These are phyloP conservation scores for Cuniculus paca DNA, from an alignment of 2,797 vertebrate species.

Conservation along the genomic window DNA sequence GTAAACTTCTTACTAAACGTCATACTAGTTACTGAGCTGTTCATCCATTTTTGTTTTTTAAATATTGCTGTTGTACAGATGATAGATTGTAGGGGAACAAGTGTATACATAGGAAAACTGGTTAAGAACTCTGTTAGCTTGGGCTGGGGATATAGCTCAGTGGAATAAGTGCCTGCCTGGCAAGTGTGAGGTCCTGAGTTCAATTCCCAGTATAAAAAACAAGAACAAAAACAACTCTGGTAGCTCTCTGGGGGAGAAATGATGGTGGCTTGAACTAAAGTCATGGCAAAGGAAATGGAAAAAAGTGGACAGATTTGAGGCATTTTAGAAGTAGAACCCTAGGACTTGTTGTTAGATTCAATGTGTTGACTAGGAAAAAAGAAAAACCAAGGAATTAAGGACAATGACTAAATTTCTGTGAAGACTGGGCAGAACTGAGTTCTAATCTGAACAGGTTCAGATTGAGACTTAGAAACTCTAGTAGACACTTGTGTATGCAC, in stretches of 20 bases:
- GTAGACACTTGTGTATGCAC: background rate
- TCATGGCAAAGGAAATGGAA: background rate
- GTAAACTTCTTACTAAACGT: background rate
- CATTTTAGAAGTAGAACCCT: slow-evolving; percentile 11
- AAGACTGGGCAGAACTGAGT: slow-evolving; percentile 40
- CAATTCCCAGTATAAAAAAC: no score
- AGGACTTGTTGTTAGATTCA: slow-evolving; percentile 24
- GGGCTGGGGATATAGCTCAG: no score
- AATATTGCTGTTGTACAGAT: slow-evolving; percentile 8
- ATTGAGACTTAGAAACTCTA: slow-evolving; percentile 45
- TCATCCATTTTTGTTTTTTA: slow-evolving; percentile 30
- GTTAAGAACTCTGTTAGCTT: background rate
- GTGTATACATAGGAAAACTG: background rate
- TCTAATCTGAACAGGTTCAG: background rate
- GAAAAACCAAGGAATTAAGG: slow-evolving; percentile 40
- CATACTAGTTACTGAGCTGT: background rate
- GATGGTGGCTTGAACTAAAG: background rate
- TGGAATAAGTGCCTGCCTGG: no score
- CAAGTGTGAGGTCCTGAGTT: no score
- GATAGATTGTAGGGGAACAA: background rate
- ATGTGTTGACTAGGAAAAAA: background rate
- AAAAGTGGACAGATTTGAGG: slow-evolving; percentile 24
- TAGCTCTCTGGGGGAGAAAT: background rate
- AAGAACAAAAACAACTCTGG: background rate
- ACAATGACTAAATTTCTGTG: slow-evolving; percentile 46